These are phyloP conservation scores for Halotydeus destructor DNA, from an alignment of 1,140 invertebrate genomes.

Conservation along the genomic window DNA sequence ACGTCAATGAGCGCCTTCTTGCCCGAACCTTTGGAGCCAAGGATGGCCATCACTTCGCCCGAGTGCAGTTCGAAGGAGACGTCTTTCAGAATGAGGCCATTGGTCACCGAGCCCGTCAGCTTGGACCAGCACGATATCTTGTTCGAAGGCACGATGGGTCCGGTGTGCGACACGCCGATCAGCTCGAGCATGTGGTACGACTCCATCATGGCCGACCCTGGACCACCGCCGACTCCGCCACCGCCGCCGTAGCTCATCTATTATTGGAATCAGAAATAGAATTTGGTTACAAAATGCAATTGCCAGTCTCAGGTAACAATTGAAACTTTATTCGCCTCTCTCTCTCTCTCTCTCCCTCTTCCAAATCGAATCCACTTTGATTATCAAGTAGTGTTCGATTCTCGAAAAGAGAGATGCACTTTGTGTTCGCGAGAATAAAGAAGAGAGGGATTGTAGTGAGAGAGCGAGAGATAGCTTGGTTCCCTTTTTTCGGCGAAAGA, in stretches of 20 bases:
- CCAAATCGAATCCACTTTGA: background rate
- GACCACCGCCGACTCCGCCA: background rate
- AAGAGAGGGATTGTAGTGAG: background rate
- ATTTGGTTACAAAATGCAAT: background rate
- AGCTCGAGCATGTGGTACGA: constrained; percentile 56
- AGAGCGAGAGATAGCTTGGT: no score
- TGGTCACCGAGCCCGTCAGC: constrained; percentile 50
- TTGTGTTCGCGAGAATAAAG: background rate
- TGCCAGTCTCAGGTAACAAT: background rate
- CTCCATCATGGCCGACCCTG: constrained; percentile 2
- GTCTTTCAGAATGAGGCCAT: constrained; percentile 61
- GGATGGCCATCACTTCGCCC: constrained; percentile 68
- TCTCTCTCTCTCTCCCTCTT: background rate
- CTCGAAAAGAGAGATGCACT: background rate
- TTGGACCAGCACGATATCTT: constrained; percentile 41
- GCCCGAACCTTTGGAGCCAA: constrained; percentile 72
- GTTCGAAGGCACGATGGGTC: constrained; percentile 49
- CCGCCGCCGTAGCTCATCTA: constrained; percentile 2
- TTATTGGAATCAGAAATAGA: background rate
- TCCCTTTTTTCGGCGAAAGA: no score
- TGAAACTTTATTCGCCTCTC: background rate
- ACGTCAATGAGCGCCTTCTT: constrained; percentile 73
- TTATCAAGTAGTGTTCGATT: background rate
- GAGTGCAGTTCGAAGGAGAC: constrained; percentile 69
- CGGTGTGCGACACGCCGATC: constrained; percentile 66